phyloP scores from a whole-genome alignment of 1,140 invertebrate genomes.

The Bombus affinis region DNA sequence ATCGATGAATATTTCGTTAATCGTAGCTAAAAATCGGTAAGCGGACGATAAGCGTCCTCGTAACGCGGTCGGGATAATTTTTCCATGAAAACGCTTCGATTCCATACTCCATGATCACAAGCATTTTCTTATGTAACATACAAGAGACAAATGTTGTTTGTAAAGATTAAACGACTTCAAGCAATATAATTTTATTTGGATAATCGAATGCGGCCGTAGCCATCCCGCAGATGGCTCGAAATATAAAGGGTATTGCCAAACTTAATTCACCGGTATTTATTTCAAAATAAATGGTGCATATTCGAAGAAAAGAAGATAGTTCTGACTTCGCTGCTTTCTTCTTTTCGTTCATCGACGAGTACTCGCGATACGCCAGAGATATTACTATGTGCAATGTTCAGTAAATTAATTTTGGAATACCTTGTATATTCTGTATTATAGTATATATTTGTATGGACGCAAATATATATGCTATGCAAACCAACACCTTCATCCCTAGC shows the following conservation, averaged over 20 bases:
- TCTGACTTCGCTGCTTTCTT: not conserved
- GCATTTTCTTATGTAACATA: not conserved
- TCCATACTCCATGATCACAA: not conserved
- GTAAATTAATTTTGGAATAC: slow-evolving; percentile 50
- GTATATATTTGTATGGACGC: slow-evolving; percentile 51
- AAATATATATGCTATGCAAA: slow-evolving; percentile 48
- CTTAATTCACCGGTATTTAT: not conserved
- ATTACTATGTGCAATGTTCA: slow-evolving; percentile 4
- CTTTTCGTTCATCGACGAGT: not conserved
- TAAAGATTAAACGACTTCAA: not conserved
- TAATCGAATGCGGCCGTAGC: not conserved
- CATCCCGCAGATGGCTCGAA: slow-evolving; percentile 10
- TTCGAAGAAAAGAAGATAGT: not conserved
- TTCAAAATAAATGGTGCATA: not conserved
- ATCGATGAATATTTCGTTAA: not conserved
- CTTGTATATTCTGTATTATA: slow-evolving; percentile 53
- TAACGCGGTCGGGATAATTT: not conserved
- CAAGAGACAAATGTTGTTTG: slow-evolving; percentile 6
- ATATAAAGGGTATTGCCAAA: slow-evolving; percentile 14
- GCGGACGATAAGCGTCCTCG: not conserved
- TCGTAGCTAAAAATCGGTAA: not conserved
- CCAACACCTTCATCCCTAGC: not conserved
- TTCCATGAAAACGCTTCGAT: not conserved
- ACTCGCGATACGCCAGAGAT: too few species aligned
- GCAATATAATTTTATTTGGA: slow-evolving; percentile 1